phyloP scores from a whole-genome alignment of 37 sponge, comb jelly and placozoan genomes.

The Beroe forskalii region DNA sequence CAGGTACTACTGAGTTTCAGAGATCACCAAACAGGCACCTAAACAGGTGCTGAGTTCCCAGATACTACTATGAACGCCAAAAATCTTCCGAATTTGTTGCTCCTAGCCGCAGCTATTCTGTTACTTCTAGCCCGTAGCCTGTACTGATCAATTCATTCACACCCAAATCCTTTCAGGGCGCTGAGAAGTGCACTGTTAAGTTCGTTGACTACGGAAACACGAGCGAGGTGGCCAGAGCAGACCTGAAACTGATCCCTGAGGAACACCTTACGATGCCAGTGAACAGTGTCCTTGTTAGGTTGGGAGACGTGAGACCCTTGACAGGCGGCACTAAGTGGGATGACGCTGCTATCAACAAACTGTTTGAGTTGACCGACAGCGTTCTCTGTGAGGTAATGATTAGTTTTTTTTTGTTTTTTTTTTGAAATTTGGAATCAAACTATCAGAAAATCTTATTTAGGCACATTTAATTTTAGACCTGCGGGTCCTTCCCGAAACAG shows the following conservation, averaged over 20 bases:
- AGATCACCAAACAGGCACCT: too few species aligned
- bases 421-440: too few species aligned
- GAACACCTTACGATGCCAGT: slow-evolving; percentile 66
- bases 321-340: not conserved
- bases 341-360: not conserved
- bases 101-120: too few species aligned
- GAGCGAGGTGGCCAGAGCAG: slow-evolving; percentile 61
- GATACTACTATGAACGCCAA: too few species aligned
- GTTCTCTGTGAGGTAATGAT: slow-evolving; percentile 17
- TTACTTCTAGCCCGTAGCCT: too few species aligned
- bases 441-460: too few species aligned
- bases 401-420: too few species aligned
- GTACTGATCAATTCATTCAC: too few species aligned
- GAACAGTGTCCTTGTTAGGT: not conserved
- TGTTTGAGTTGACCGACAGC: not conserved
- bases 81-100: too few species aligned
- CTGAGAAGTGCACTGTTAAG: slow-evolving; percentile 60
- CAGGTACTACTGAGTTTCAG: not conserved
- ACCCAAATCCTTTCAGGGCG: not conserved
- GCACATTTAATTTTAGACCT: not conserved
- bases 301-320: not conserved
- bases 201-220: slow-evolving; percentile 85
- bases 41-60: too few species aligned
- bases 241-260: slow-evolving; percentile 62
- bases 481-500: too few species aligned